phyloP scores from a whole-genome alignment of 2,113 vertebrate species.

The Chaetorhynchus papuensis region DNA sequence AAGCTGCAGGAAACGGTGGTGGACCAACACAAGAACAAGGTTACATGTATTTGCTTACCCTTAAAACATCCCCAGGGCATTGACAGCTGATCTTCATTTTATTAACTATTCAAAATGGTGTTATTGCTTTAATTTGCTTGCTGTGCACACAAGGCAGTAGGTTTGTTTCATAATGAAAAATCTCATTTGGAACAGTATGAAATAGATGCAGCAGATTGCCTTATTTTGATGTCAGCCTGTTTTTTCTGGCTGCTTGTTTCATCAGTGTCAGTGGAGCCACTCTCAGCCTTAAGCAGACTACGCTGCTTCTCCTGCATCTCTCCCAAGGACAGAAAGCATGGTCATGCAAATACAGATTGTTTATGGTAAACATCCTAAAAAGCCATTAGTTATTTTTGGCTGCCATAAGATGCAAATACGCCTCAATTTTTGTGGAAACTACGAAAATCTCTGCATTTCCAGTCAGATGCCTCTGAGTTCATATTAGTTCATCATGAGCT shows the following conservation, averaged over 20 bases:
- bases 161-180: not conserved
- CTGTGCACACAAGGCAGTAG: not conserved
- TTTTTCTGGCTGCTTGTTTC: not conserved
- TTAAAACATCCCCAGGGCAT: not conserved
- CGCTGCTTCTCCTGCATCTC: not conserved
- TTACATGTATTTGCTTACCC: not conserved
- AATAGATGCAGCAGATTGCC: constrained; percentile 6
- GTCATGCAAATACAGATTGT: constrained; percentile 28
- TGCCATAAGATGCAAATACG: not conserved
- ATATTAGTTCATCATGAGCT: not conserved
- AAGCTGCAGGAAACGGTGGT: not conserved
- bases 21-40: not conserved
- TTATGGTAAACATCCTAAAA: constrained; percentile 30
- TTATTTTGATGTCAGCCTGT: constrained; percentile 18
- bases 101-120: constrained; percentile 27
- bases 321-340: not conserved
- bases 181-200: not conserved
- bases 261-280: not conserved
- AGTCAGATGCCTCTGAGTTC: not conserved
- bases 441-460: not conserved
- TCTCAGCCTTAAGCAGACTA: not conserved
- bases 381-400: constrained; percentile 6
- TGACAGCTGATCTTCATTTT: not conserved
- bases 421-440: not conserved
- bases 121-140: constrained; percentile 20